Evolutionary conservation across 1,140 invertebrate genomes (phyloP).

Genomic region (Bombus vancouverensis): DNA sequence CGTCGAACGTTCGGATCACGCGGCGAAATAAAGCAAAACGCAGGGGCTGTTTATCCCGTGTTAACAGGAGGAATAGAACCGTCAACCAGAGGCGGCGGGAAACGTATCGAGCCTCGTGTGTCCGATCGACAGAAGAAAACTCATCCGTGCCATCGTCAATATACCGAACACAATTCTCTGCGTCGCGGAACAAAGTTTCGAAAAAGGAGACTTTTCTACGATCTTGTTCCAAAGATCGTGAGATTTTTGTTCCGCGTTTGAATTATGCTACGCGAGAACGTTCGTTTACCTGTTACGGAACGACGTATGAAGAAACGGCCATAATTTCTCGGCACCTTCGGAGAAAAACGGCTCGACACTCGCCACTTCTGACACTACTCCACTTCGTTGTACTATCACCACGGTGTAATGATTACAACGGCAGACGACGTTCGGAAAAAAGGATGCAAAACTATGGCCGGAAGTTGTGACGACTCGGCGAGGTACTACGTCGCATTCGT

Average conservation of each 20-base stretch:
- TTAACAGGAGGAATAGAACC: neutral
- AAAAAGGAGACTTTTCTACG: neutral
- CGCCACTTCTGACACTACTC: conserved; percentile 26
- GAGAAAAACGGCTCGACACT: neutral
- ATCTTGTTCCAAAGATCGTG: neutral
- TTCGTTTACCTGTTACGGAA: neutral
- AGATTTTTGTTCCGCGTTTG: neutral
- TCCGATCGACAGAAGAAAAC: neutral
- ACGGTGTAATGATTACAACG: conserved; percentile 50
- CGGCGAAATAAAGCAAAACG: neutral
- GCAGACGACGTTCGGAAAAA: conserved; percentile 38
- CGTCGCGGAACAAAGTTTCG: neutral
- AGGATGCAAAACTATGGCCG: conserved; percentile 24
- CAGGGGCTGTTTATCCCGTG: neutral
- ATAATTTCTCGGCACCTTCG: neutral
- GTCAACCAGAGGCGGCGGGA: conserved; percentile 28
- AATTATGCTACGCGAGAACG: neutral
- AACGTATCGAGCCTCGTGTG: conserved; percentile 20
- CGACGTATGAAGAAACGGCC: neutral
- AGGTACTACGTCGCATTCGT: neutral
- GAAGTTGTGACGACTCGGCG: conserved; percentile 10
- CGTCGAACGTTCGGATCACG: conserved; percentile 36
- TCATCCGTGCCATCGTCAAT: conserved; percentile 23
- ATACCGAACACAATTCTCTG: neutral
- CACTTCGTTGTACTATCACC: conserved; percentile 37